Evolutionary conservation across 2,113 vertebrate genomes (phyloP).

Genomic region (Falcunculus frontatus): DNA sequence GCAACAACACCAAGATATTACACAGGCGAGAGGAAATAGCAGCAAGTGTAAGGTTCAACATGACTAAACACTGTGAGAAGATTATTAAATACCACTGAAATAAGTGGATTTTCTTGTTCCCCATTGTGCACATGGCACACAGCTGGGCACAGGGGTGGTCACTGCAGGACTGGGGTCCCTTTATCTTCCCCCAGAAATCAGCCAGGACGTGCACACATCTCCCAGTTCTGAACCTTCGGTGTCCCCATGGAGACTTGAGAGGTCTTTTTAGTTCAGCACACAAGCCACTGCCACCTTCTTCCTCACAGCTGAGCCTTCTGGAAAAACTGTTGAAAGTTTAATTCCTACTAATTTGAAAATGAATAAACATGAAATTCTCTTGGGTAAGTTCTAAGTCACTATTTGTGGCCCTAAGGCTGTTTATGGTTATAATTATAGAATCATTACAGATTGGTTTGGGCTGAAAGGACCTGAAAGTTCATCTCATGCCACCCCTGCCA

Average conservation of each 20-base stretch:
- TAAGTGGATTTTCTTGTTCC: not conserved
- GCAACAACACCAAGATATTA: not conserved
- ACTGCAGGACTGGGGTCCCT: not conserved
- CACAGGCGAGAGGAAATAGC: not conserved
- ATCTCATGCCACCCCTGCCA: not conserved
- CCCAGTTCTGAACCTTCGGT: not conserved
- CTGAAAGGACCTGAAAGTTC: not conserved
- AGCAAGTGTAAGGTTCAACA: not conserved
- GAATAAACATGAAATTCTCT: not conserved
- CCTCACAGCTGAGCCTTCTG: not conserved
- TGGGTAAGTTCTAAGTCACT: not conserved
- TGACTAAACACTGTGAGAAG: not conserved
- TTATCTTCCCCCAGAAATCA: not conserved
- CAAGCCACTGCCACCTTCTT: not conserved
- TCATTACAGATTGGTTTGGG: not conserved
- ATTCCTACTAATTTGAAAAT: not conserved
- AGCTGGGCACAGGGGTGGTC: not conserved
- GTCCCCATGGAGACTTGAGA: not conserved
- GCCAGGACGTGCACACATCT: not conserved
- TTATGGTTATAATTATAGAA: not conserved
- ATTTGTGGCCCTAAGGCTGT: not conserved
- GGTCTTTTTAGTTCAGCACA: not conserved
- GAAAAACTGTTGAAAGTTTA: not conserved
- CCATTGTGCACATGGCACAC: rapidly evolving
- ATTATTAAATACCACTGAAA: not conserved